Evolutionary conservation across 2,888 invertebrate species (phyloP).

Genomic region (Deilephila elpenor): DNA sequence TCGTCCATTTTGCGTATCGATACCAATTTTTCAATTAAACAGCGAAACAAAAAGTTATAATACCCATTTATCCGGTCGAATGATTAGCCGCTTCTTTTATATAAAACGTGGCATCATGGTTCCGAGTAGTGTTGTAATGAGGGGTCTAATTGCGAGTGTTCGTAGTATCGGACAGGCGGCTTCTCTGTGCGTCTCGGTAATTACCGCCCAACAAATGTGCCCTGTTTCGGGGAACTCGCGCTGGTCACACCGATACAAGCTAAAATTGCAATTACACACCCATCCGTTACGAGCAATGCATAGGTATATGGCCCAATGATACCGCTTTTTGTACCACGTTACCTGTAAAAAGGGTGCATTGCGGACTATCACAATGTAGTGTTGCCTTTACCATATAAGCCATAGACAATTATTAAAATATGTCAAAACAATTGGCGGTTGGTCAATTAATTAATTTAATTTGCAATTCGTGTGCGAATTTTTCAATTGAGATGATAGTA

Average conservation of each 20-base stretch:
- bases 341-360: neutral
- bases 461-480: too few relatives aligned
- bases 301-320: neutral
- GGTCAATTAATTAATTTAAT: too few relatives aligned
- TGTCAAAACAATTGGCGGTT: too few relatives aligned
- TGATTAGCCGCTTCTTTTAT: constrained; percentile 38
- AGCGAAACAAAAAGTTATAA: constrained; percentile 24
- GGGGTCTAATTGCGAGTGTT: constrained; percentile 66
- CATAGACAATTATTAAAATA: too few relatives aligned
- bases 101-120: constrained; percentile 47
- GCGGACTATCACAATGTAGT: neutral
- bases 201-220: constrained; percentile 60
- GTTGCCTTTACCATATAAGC: neutral
- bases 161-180: constrained; percentile 62
- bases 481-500: too few relatives aligned
- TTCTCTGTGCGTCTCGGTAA: constrained; percentile 58
- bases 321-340: neutral
- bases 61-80: constrained; percentile 16
- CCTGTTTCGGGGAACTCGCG: constrained; percentile 38
- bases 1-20: neutral
- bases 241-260: constrained; percentile 18
- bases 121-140: constrained; percentile 65
- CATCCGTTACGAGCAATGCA: neutral
- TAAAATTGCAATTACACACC: constrained; percentile 24
- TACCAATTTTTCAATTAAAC: constrained; percentile 20